phyloP scores from a whole-genome alignment of 2,797 vertebrate genomes.

The Salmo trutta region DNA sequence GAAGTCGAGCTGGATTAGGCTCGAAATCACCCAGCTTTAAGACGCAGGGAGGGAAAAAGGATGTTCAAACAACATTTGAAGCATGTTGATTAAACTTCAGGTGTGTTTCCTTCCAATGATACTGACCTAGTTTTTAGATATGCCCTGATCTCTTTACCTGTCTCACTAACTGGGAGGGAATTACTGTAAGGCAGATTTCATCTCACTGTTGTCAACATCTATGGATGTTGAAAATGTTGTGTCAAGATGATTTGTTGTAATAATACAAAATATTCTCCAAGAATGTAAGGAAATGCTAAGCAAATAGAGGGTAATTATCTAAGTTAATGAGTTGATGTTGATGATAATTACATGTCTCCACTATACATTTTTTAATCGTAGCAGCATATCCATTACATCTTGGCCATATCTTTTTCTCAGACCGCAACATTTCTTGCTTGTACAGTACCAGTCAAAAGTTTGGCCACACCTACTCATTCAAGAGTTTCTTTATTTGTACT shows the following conservation, averaged over 20 bases:
- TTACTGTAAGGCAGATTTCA: background rate
- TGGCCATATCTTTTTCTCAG: slow-evolving; percentile 36
- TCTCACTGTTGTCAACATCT: background rate
- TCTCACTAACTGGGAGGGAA: background rate
- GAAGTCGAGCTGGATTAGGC: slow-evolving; percentile 69
- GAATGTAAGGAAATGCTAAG: slow-evolving; percentile 8
- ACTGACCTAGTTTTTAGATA: slow-evolving; percentile 63
- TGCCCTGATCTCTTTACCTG: slow-evolving; percentile 20
- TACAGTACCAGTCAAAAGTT: background rate
- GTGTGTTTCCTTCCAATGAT: slow-evolving; percentile 46
- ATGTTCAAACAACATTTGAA: slow-evolving; percentile 62
- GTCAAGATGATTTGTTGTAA: slow-evolving; percentile 12
- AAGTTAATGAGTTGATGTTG: slow-evolving; percentile 26
- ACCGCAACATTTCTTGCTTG: slow-evolving; percentile 30
- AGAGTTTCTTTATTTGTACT: too few species aligned
- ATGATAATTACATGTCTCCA: slow-evolving; percentile 11
- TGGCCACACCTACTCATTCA: too few species aligned
- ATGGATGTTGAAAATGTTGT: slow-evolving; percentile 7
- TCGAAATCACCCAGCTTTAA: slow-evolving; percentile 56
- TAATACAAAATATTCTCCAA: slow-evolving; percentile 11
- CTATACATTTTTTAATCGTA: slow-evolving; percentile 1
- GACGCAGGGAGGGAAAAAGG: slow-evolving; percentile 42
- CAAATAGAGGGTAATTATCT: slow-evolving; percentile 8
- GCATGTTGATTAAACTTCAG: slow-evolving; percentile 57
- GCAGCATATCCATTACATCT: slow-evolving; percentile 28